Conservation (phyloP, 2,888 invertebrate genomes). For the Meta bourneti region DNA sequence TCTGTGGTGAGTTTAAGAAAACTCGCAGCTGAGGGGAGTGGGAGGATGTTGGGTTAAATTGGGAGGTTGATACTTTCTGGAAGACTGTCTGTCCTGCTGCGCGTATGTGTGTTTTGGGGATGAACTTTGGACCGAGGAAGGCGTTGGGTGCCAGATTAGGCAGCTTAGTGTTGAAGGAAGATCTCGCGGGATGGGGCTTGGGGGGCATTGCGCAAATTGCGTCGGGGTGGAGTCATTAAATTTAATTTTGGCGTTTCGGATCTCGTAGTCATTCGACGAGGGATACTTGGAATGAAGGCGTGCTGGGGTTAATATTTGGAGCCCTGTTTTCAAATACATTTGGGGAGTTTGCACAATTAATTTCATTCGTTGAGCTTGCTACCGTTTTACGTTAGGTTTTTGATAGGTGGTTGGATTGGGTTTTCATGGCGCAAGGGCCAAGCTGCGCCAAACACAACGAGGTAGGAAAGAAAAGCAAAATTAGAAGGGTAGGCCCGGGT, state of each 20-base stretch:
- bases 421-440: no score
- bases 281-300: no score
- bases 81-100: slow-evolving; percentile 27
- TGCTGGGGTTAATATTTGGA: no score
- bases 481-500: no score
- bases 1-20: no score
- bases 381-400: no score
- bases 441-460: no score
- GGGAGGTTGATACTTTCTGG: slow-evolving; percentile 68
- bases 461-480: no score
- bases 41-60: slow-evolving; percentile 51
- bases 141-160: slow-evolving; percentile 53
- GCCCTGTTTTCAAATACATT: neutral
- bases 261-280: no score
- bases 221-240: neutral
- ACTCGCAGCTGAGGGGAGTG: neutral
- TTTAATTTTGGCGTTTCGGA: neutral
- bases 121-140: slow-evolving; percentile 66
- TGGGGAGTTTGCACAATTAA: neutral
- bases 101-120: slow-evolving; percentile 62
- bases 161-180: slow-evolving; percentile 34
- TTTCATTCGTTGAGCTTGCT: neutral
- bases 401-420: no score
- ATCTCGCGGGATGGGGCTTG: neutral
- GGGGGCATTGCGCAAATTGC: slow-evolving; percentile 14